These are phyloP conservation scores for Etia nguti DNA, from an alignment of 2,113 vertebrate species.

Conservation along the genomic window DNA sequence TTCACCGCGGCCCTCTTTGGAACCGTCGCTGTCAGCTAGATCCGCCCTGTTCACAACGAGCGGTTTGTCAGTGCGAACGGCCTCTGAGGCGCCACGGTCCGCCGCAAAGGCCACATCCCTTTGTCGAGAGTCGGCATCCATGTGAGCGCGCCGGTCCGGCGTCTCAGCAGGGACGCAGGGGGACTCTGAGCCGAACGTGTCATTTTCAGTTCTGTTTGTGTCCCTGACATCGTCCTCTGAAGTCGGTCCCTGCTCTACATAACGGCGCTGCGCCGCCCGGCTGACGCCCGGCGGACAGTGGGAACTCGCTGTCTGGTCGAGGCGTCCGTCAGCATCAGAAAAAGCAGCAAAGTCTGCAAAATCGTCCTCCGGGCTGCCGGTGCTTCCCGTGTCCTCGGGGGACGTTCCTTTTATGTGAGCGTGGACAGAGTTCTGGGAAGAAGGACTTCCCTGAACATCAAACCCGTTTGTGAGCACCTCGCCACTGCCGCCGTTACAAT, in stretches of 20 bases:
- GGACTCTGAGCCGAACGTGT: neutral
- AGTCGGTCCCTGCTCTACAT: constrained; percentile 22
- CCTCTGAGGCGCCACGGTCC: neutral
- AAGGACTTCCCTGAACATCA: constrained; percentile 62
- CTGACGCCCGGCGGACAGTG: constrained; percentile 47
- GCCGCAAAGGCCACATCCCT: constrained; percentile 26
- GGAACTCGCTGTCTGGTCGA: constrained; percentile 43
- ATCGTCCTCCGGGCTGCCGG: constrained; percentile 67
- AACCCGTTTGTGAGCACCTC: constrained; percentile 93
- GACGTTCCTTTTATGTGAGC: constrained; percentile 55
- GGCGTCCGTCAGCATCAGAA: constrained; percentile 58
- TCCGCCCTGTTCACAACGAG: constrained; percentile 1
- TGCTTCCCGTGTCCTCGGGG: constrained; percentile 55
- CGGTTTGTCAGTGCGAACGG: neutral
- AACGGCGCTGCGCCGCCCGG: constrained; percentile 34
- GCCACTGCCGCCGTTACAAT: constrained; percentile 77
- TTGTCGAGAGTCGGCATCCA: constrained; percentile 11
- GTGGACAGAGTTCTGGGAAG: constrained; percentile 38
- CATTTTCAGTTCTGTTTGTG: constrained; percentile 21
- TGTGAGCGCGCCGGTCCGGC: constrained; percentile 32
- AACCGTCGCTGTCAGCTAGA: neutral
- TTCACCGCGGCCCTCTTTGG: constrained; percentile 3
- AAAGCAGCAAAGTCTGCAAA: constrained; percentile 90
- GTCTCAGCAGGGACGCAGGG: neutral
- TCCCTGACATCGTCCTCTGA: constrained; percentile 54